Conservation (phyloP, 2,113 vertebrate genomes). For the Phyllostomus hastatus region DNA sequence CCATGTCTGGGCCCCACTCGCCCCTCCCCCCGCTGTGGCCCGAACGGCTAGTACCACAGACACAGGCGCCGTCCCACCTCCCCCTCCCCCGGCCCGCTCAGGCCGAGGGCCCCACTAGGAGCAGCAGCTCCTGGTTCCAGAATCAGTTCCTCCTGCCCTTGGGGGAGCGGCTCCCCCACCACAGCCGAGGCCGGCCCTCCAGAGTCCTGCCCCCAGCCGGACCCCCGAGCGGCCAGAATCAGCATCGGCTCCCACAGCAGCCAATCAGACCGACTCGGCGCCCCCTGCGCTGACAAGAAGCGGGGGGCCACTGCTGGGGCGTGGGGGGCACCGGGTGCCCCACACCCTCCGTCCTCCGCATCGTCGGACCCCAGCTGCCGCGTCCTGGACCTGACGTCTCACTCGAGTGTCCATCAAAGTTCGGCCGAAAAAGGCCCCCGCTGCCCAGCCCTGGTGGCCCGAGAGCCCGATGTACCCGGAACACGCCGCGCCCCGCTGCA, state of each 20-base stretch:
- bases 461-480: background rate
- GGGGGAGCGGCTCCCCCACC: background rate
- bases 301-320: fast-evolving
- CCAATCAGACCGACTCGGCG: background rate
- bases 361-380: fast-evolving
- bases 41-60: fast-evolving
- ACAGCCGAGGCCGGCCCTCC: background rate
- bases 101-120: background rate
- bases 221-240: fast-evolving
- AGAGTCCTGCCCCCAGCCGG: background rate
- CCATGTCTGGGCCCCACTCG: fast-evolving
- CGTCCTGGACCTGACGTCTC: background rate
- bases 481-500: fast-evolving
- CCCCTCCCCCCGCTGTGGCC: background rate
- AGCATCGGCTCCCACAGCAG: background rate
- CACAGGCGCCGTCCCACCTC: fast-evolving
- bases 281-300: fast-evolving
- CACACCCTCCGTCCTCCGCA: fast-evolving
- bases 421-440: background rate
- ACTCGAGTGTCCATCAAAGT: background rate
- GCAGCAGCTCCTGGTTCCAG: background rate
- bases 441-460: background rate
- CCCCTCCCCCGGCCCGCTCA: fast-evolving
- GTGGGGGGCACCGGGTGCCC: fast-evolving
- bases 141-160: fast-evolving